phyloP scores from a whole-genome alignment of 2,888 invertebrate genomes.

The Tenodera sinensis region DNA sequence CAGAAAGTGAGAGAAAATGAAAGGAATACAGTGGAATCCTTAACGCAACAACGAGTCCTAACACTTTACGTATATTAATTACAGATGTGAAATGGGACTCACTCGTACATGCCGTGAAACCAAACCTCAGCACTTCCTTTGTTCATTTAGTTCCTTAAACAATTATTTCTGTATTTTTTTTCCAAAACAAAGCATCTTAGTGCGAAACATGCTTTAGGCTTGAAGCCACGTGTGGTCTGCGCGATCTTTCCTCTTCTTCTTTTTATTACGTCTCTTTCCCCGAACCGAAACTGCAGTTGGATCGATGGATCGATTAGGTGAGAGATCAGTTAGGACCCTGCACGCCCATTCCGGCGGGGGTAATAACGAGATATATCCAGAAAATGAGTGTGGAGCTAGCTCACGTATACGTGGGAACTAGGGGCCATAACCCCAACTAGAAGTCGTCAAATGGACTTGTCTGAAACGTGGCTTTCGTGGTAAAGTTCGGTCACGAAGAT shows the following conservation, averaged over 20 bases:
- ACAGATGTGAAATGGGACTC: no score
- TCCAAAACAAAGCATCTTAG: no score
- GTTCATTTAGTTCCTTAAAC: no score
- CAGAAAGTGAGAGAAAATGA: no score
- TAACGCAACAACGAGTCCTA: fast-evolving
- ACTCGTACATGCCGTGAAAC: no score
- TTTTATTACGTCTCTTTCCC: not conserved
- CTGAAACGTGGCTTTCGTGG: not conserved
- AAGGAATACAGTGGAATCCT: no score
- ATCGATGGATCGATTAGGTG: not conserved
- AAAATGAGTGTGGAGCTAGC: not conserved
- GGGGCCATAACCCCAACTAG: not conserved
- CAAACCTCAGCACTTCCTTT: no score
- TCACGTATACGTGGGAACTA: not conserved
- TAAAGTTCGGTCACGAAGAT: not conserved
- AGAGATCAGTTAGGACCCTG: not conserved
- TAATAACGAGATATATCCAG: not conserved
- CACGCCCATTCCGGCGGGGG: not conserved
- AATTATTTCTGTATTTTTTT: no score
- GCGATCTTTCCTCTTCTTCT: not conserved
- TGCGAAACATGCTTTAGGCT: not conserved
- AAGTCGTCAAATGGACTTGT: not conserved
- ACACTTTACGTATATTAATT: no score
- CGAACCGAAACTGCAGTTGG: not conserved
- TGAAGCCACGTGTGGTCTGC: not conserved